Evolutionary conservation across 2,113 vertebrate genomes (phyloP).

Genomic region (Hymenochirus boettgeri): DNA sequence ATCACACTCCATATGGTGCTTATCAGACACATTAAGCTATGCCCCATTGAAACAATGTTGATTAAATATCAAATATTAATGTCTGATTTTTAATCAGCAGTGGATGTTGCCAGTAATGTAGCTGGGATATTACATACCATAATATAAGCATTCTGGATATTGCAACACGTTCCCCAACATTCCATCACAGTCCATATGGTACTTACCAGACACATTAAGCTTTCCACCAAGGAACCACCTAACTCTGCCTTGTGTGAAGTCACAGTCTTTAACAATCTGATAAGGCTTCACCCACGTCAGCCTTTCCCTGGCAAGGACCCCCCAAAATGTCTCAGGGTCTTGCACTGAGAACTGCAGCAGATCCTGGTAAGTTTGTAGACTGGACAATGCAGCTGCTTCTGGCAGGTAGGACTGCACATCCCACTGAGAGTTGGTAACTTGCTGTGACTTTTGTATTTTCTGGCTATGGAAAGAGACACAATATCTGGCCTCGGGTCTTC

Average conservation of each 20-base stretch:
- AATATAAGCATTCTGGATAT: too few relatives aligned
- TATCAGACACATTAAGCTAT: too few relatives aligned
- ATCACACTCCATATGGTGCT: too few relatives aligned
- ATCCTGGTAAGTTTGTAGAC: constrained; percentile 51
- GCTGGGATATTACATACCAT: too few relatives aligned
- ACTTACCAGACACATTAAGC: constrained; percentile 83
- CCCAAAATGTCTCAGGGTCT: constrained; percentile 78
- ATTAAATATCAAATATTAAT: too few relatives aligned
- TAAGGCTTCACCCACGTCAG: constrained; percentile 72
- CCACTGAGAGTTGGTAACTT: background rate
- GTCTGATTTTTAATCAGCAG: too few relatives aligned
- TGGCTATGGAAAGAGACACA: background rate
- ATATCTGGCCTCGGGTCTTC: background rate
- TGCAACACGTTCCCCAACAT: background rate
- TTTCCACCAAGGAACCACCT: constrained; percentile 82
- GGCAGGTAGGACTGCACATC: constrained; percentile 12
- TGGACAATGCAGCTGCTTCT: constrained; percentile 14
- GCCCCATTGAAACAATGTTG: too few relatives aligned
- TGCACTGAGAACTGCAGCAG: constrained; percentile 60
- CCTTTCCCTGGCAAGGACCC: constrained; percentile 59
- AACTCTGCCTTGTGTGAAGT: constrained; percentile 57
- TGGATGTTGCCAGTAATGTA: too few relatives aligned
- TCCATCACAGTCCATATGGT: background rate
- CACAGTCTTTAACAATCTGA: constrained; percentile 67
- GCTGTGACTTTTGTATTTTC: constrained; percentile 7